Base-by-base conservation (phyloP, 2,797 vertebrate genomes). In the Xiphophorus birchmanni region DNA sequence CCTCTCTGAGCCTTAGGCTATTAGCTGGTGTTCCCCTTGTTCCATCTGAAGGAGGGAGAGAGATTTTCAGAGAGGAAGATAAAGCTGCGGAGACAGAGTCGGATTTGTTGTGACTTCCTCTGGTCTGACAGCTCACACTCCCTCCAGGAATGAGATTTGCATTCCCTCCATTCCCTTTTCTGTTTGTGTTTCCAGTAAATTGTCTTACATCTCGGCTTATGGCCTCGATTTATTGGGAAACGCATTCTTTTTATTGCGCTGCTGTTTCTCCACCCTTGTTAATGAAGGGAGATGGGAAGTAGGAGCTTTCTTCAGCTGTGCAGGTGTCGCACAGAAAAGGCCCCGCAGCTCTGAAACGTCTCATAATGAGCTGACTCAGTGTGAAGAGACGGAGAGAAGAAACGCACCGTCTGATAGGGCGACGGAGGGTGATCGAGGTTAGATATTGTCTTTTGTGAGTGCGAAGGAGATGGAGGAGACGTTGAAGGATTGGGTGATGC, bases 301-400 rank as follows among this genome's bases (percentile, higher is more conserved):
- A 60, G 77, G 81, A 81, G 81, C 76, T 67, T 80, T 78, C 11
- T 4, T 79, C 63, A 79, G 79, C 65, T 13, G 75, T 76, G 54
- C 86, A 90, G 88, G 87, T 91, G 89, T 88, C 82, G 78, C 73
- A 69, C 23, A 78, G 82, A 84, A 77, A 80, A 58, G 84, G 26
- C 81, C 85, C 84, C 83, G 83, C 91, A 0, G 80, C 84, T 40
- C 79, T 50, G 80, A 92, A 90, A 90, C 35, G 75, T 78, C 85
- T 87, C 84, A 18, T 93, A 92, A 93, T 90, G 90, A 93, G 84
- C 88, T 83, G 87, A 83, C 81, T 90, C 56, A 2, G 40, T 35
- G 18, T 5, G 42, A 76, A 17, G 71, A 82, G 73, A 82, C 76
- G 42, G 76, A 15, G 60, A 72, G 48, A 78, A 76, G 76, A 89